Percentiles rank a stretch among this genome's conserved stretches.
Evolutionary conservation across 2,888 invertebrate species (phyloP).

Genomic region (Aphidius colemani): DNA sequence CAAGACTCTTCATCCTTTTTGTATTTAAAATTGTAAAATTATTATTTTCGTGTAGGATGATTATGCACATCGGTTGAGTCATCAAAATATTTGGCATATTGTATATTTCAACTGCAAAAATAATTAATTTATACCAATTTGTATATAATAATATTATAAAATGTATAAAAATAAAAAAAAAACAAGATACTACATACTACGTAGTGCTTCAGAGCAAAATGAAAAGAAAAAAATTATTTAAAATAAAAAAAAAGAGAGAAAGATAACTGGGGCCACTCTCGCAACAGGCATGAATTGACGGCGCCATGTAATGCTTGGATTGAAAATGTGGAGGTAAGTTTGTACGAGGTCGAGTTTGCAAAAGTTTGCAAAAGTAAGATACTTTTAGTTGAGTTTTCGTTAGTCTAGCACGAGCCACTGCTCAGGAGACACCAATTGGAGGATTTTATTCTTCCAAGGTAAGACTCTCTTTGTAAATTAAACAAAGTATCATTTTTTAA

Average conservation of each 20-base stretch:
- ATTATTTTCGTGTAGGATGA: too few species aligned
- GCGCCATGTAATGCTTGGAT: background rate
- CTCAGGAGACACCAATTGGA: conserved; percentile 54
- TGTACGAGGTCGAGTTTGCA: conserved; percentile 24
- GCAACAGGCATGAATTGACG: conserved; percentile 2
- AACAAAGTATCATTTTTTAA: too few species aligned
- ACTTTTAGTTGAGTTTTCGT: conserved; percentile 37
- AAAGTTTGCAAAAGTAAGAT: conserved; percentile 38
- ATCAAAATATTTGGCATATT: too few species aligned
- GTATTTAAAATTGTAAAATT: too few species aligned
- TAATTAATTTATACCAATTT: too few species aligned
- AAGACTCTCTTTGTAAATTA: conserved; percentile 21
- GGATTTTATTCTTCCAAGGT: conserved; percentile 53
- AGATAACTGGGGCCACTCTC: conserved; percentile 6
- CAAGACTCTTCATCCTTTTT: background rate
- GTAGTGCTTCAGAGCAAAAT: background rate
- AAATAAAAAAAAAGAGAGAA: conserved; percentile 9
- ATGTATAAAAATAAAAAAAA: too few species aligned
- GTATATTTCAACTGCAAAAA: too few species aligned
- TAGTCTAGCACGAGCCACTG: conserved; percentile 59
- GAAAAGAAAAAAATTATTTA: background rate
- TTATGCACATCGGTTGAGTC: too few species aligned
- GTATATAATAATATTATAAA: too few species aligned
- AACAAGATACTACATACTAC: too few species aligned
- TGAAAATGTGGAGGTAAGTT: conserved; percentile 16